These are phyloP conservation scores for Crocuta crocuta DNA, from an alignment of 2,113 vertebrate genomes.

Conservation along the genomic window DNA sequence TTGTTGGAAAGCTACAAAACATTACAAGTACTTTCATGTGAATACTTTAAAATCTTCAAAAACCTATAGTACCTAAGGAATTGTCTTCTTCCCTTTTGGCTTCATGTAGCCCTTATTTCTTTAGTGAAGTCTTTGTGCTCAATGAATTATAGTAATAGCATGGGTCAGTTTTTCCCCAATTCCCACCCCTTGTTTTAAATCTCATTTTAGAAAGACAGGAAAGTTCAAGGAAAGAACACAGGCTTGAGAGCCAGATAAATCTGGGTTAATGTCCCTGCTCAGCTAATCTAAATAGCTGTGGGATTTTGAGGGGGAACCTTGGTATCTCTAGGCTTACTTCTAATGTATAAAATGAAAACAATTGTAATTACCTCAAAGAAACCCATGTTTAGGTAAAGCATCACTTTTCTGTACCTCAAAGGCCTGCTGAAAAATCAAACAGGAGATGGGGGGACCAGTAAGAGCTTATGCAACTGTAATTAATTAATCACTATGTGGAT, in stretches of 20 bases:
- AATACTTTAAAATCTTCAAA: not conserved
- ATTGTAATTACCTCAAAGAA: constrained; percentile 9
- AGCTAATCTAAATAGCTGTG: not conserved
- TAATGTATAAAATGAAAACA: constrained; percentile 44
- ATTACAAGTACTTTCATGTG: not conserved
- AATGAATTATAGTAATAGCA: constrained; percentile 20
- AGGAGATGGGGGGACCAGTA: not conserved
- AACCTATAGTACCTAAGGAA: not conserved
- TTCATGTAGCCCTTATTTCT: not conserved
- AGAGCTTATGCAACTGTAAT: constrained; percentile 63
- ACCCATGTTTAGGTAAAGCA: not conserved
- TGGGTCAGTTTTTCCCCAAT: not conserved
- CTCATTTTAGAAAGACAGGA: constrained; percentile 30
- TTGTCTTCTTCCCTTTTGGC: constrained; percentile 6
- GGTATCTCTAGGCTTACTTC: not conserved
- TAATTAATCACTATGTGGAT: constrained; percentile 73
- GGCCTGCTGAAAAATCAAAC: constrained; percentile 14
- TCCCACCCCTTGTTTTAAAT: constrained; percentile 27
- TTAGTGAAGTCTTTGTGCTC: not conserved
- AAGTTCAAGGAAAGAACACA: not conserved
- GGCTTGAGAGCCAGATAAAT: not conserved
- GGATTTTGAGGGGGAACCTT: not conserved
- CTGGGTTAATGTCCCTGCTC: not conserved
- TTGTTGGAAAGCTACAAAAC: not conserved
- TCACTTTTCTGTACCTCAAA: constrained; percentile 1